Evolutionary conservation across 2,888 invertebrate species (phyloP).

Genomic region (Nysson spinosus): DNA sequence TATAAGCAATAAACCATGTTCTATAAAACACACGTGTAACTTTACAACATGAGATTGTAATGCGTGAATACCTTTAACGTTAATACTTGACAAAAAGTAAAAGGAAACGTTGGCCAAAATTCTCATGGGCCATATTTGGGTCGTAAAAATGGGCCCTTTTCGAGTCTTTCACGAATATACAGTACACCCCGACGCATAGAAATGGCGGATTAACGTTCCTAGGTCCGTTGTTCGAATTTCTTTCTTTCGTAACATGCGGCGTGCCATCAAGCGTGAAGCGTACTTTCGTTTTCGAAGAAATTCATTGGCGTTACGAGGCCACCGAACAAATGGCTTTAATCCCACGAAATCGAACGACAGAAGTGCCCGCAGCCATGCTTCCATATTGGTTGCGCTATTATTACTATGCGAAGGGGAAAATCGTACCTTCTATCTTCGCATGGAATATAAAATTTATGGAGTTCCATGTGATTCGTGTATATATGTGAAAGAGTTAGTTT

Average conservation of each 20-base stretch:
- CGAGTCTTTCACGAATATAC: background rate
- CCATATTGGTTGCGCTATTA: too few species aligned
- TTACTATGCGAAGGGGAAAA: too few species aligned
- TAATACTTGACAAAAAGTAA: too few species aligned
- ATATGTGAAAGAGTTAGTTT: too few species aligned
- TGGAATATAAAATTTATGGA: too few species aligned
- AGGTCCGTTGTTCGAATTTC: slow-evolving; percentile 5
- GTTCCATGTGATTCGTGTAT: too few species aligned
- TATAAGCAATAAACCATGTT: too few species aligned
- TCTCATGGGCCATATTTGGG: background rate
- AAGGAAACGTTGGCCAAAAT: slow-evolving; percentile 13
- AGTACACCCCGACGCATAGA: slow-evolving; percentile 26
- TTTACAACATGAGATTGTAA: too few species aligned
- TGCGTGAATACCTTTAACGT: too few species aligned
- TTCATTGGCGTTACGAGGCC: background rate
- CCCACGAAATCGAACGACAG: background rate
- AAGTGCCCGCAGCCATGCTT: too few species aligned
- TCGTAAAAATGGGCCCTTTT: slow-evolving; percentile 4
- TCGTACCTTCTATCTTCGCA: background rate
- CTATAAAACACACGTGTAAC: too few species aligned
- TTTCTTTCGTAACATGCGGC: background rate
- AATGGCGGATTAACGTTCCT: slow-evolving; percentile 29
- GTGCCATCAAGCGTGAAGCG: slow-evolving; percentile 14
- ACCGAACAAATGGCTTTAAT: background rate
- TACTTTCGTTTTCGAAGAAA: slow-evolving; percentile 5